Evolutionary conservation across 2,888 invertebrate species (phyloP).

Genomic region (Camptogramma bilineatum): DNA sequence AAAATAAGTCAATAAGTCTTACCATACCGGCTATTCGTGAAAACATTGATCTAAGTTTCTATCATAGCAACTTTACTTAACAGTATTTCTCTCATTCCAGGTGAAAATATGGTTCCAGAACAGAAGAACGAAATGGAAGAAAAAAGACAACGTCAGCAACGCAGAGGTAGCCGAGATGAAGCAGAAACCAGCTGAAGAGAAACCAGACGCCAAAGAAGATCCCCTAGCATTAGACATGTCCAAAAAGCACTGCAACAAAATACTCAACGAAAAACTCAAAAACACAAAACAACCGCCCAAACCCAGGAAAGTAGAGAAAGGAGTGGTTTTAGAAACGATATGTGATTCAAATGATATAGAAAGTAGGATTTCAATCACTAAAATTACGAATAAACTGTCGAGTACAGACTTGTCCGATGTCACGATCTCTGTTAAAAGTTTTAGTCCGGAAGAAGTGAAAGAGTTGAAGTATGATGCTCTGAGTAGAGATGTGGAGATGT

Average conservation of each 20-base stretch:
- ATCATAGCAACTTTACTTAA: not conserved
- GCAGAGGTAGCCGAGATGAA: slow-evolving; percentile 95
- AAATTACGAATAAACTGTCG: slow-evolving; percentile 79
- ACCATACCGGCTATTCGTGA: no score
- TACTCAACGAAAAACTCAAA: slow-evolving; percentile 73
- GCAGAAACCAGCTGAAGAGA: slow-evolving; percentile 72
- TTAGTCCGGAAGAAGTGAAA: slow-evolving; percentile 75
- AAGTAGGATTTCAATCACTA: slow-evolving; percentile 82
- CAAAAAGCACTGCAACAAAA: slow-evolving; percentile 73
- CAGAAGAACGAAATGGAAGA: slow-evolving; percentile 90
- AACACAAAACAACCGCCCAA: slow-evolving; percentile 65
- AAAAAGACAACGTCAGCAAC: slow-evolving; percentile 96
- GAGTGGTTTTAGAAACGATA: slow-evolving; percentile 69
- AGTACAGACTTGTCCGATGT: slow-evolving; percentile 71
- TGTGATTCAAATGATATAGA: slow-evolving; percentile 79
- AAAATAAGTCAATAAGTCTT: no score
- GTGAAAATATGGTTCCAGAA: slow-evolving; percentile 97
- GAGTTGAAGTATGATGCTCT: slow-evolving; percentile 71
- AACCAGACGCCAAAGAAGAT: slow-evolving; percentile 66
- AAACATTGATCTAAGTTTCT: not conserved
- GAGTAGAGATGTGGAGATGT: slow-evolving; percentile 78
- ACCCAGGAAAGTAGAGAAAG: slow-evolving; percentile 73
- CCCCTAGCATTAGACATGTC: slow-evolving; percentile 77
- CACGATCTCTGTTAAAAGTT: slow-evolving; percentile 73
- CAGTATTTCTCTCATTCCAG: slow-evolving; percentile 82